phyloP scores from a whole-genome alignment of 1,140 invertebrate genomes.

The Diuraphis noxia region DNA sequence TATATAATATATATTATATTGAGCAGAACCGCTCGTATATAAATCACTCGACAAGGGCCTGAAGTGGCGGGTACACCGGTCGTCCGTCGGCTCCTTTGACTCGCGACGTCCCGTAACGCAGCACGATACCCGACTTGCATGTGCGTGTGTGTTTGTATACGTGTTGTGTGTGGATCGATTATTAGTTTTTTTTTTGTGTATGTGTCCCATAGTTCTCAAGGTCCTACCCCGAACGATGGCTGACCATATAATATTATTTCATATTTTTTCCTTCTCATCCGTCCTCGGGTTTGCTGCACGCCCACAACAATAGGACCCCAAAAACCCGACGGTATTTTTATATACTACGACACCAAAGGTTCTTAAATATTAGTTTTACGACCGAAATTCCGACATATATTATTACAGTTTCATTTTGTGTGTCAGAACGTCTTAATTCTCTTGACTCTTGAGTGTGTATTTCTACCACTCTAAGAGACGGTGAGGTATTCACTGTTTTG shows the following conservation, averaged over 20 bases:
- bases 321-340: conserved; percentile 12
- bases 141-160: background rate
- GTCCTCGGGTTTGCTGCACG: background rate
- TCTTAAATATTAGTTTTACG: conserved; percentile 28
- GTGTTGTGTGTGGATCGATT: conserved; percentile 35
- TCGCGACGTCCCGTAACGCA: conserved; percentile 16
- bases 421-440: background rate
- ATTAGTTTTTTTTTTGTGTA: conserved; percentile 41
- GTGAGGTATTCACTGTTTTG: background rate
- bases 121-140: background rate
- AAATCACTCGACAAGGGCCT: conserved; percentile 40
- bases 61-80: conserved; percentile 20
- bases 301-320: conserved; percentile 34
- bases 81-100: conserved; percentile 49
- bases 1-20: conserved; percentile 14
- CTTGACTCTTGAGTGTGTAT: background rate
- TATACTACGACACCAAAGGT: background rate
- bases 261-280: background rate
- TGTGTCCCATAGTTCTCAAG: conserved; percentile 33
- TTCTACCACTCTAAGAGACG: background rate
- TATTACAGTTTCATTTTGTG: conserved; percentile 23
- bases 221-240: background rate
- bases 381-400: conserved; percentile 5
- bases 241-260: conserved; percentile 48
- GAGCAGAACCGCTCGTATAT: background rate